Base-by-base conservation (phyloP, 2,888 invertebrate species). In the Meiosimyza decipiens region DNA sequence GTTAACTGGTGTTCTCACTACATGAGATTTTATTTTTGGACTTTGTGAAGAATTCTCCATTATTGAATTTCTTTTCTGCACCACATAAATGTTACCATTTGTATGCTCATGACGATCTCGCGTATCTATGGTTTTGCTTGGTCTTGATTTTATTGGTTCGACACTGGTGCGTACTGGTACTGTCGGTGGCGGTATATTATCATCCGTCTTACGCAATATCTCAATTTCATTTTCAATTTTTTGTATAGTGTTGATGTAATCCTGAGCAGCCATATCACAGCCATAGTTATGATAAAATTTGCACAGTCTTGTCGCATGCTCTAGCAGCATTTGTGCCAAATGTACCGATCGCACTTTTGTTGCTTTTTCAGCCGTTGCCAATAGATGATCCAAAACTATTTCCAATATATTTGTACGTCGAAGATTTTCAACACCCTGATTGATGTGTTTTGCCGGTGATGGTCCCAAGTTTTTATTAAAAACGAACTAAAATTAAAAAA, bases 381-480 rank as follows among this genome's bases (percentile, higher is more conserved):
- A 89, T 79, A 93, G 92, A 80, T 94, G 93, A 18, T 90, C 88
- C 65, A 94, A 90, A 79, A 95, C 92, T 80, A 92, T 91, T 81
- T 91, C 91, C 0, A 94, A 84, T 2, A 94, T 88, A 71, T 90
- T 85, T n/a, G 90, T 88, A 63, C 91, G 88, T 66, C 92, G 89
- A 74, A 90, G 88, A 3, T 89, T 82, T 71, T 92, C 91, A 83
- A 93, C 76, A 49, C 83, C 84, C 40, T 85, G 82, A 73, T 84
- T 84, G 4, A 82, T 75, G 15, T 87, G 74, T 59, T 73, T 54
- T 22, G 65, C 18, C 70, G 79, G 75, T 0, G 76, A 59, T 22
- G 77, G 76, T 12, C 77, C 79, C 2, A 80, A 60, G 60, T 78
- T 78, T 73, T 75, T 78, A 3, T 71, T 71, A 12, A 81, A 80